These are phyloP conservation scores for Thomomys bottae DNA, from an alignment of 2,113 vertebrate species.

Conservation along the genomic window DNA sequence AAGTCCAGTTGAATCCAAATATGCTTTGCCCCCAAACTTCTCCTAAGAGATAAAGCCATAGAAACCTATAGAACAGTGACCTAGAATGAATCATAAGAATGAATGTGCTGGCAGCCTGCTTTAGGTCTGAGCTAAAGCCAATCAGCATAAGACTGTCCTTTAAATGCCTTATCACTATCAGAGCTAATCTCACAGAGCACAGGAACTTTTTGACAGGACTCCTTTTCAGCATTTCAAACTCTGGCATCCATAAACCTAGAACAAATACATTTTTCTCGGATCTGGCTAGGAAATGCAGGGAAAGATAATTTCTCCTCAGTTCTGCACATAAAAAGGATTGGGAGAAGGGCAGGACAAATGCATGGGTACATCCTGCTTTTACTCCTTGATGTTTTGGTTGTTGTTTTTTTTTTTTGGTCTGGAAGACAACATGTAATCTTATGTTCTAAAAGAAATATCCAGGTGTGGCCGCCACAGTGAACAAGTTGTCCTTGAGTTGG, in stretches of 20 bases:
- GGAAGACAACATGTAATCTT: neutral
- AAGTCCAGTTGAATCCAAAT: neutral
- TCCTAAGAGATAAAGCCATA: neutral
- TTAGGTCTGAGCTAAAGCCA: neutral
- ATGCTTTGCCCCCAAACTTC: neutral
- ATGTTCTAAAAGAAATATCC: neutral
- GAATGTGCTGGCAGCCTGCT: neutral
- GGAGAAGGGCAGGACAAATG: neutral
- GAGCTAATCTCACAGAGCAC: neutral
- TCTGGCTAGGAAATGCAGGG: neutral
- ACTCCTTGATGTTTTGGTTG: neutral
- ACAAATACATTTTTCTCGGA: constrained; percentile 45
- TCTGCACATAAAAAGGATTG: neutral
- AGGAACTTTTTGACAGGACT: neutral
- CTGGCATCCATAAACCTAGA: neutral
- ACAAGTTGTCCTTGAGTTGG: neutral
- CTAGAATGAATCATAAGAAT: neutral
- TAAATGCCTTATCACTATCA: neutral
- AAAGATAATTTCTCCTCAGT: neutral
- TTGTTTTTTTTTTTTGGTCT: too few relatives aligned
- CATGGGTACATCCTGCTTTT: neutral
- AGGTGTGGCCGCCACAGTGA: neutral
- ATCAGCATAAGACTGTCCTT: neutral
- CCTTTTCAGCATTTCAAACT: neutral
- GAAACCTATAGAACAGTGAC: neutral